Evolutionary conservation across 2,888 invertebrate genomes (phyloP).

Genomic region (Agrotis puta): DNA sequence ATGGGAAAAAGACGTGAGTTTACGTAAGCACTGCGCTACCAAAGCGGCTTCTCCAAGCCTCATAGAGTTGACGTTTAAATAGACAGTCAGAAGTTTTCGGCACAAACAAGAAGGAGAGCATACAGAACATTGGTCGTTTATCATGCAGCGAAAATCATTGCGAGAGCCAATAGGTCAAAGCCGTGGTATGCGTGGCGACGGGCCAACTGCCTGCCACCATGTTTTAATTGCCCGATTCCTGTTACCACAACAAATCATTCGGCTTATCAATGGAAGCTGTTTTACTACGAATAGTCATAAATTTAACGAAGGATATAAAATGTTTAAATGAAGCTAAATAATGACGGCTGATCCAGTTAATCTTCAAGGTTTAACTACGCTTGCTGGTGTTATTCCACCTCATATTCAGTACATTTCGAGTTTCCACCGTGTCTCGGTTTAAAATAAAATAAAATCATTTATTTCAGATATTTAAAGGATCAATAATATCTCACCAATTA

Average conservation of each 20-base stretch:
- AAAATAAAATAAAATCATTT: no score
- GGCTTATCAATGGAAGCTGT: slow-evolving; percentile 21
- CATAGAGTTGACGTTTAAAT: not conserved
- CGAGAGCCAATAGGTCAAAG: slow-evolving; percentile 6
- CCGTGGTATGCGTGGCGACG: slow-evolving; percentile 1
- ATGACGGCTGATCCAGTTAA: no score
- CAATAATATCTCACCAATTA: no score
- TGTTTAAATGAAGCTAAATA: no score
- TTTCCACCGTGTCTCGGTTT: no score
- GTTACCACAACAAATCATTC: slow-evolving; percentile 26
- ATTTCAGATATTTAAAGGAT: no score
- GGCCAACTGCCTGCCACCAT: slow-evolving; percentile 12
- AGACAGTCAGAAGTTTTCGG: not conserved
- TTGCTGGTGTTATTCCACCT: no score
- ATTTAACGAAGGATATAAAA: not conserved
- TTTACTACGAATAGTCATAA: not conserved
- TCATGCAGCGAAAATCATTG: slow-evolving; percentile 19
- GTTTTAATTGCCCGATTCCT: slow-evolving; percentile 20
- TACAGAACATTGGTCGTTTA: not conserved
- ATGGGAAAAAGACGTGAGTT: no score
- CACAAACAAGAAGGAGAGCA: not conserved
- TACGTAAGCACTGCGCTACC: no score
- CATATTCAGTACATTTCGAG: no score
- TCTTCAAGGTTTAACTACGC: no score
- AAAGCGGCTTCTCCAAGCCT: no score